A percentile compares a stretch with the other conserved stretches of the same genome.
Conservation (phyloP, 2,113 vertebrate genomes). For the Ochotona princeps region DNA sequence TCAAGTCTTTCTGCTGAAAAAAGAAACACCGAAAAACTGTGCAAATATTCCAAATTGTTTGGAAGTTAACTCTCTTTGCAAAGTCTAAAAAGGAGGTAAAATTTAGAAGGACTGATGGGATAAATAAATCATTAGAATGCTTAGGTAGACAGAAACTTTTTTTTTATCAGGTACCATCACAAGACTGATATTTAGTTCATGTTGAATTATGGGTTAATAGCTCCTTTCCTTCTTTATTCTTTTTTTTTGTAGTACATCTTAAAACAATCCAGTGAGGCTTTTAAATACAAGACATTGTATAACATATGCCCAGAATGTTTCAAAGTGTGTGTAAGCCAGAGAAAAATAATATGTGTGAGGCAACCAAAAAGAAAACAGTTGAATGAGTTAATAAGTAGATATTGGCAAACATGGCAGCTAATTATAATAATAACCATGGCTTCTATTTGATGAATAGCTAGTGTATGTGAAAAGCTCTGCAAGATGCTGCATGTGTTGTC, state of each 20-base stretch:
- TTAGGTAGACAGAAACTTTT: constrained; percentile 3
- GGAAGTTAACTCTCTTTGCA: neutral
- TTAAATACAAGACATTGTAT: neutral
- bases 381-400: constrained; percentile 48
- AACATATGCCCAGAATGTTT: neutral
- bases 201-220: constrained; percentile 30
- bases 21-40: constrained; percentile 16
- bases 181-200: neutral
- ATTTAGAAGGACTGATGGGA: neutral
- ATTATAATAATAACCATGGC: constrained; percentile 47
- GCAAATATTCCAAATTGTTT: constrained; percentile 6
- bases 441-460: constrained; percentile 35
- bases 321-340: constrained; percentile 31
- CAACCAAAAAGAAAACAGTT: constrained; percentile 29
- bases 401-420: neutral
- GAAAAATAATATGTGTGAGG: neutral
- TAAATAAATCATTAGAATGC: neutral
- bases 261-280: neutral
- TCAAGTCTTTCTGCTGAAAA: constrained; percentile 32
- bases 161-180: constrained; percentile 21
- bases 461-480: constrained; percentile 17
- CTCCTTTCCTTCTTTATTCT: neutral
- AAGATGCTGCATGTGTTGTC: neutral
- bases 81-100: neutral
- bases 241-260: neutral